A percentile compares a stretch with the other conserved stretches of the same genome.
These are phyloP conservation scores for Notiomystis cincta DNA, from an alignment of 2,113 vertebrate species.

Conservation along the genomic window DNA sequence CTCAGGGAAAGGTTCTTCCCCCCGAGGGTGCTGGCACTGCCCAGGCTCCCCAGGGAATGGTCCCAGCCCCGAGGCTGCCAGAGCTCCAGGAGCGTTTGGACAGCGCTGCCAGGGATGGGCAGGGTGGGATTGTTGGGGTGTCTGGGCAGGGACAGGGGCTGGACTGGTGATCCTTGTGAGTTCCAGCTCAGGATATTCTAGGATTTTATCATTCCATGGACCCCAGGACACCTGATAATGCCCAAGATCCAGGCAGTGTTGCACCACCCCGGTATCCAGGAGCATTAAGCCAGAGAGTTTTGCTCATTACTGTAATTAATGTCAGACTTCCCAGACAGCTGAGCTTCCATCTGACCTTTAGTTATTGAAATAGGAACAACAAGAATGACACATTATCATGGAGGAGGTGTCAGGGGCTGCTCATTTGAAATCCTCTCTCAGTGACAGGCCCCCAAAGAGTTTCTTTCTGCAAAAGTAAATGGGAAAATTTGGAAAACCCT, in stretches of 20 bases:
- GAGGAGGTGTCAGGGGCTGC: not conserved
- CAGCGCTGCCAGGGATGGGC: not conserved
- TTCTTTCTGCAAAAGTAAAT: not conserved
- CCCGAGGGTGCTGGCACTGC: not conserved
- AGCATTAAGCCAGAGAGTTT: not conserved
- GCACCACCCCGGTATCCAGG: fast-evolving
- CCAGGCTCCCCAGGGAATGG: not conserved
- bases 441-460: not conserved
- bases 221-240: not conserved
- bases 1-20: not conserved
- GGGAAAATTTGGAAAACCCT: not conserved
- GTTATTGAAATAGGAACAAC: not conserved
- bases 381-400: not conserved
- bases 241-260: not conserved
- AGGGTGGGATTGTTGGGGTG: not conserved
- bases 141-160: not conserved
- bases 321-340: not conserved
- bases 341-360: not conserved
- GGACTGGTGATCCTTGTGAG: fast-evolving
- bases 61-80: not conserved
- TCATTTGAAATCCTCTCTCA: not conserved
- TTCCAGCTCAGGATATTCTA: not conserved
- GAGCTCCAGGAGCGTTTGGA: not conserved
- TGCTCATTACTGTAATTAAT: slow-evolving; percentile 21
- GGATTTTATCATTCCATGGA: not conserved